Conservation (phyloP, 2,113 vertebrate genomes). For the Macaca nemestrina region DNA sequence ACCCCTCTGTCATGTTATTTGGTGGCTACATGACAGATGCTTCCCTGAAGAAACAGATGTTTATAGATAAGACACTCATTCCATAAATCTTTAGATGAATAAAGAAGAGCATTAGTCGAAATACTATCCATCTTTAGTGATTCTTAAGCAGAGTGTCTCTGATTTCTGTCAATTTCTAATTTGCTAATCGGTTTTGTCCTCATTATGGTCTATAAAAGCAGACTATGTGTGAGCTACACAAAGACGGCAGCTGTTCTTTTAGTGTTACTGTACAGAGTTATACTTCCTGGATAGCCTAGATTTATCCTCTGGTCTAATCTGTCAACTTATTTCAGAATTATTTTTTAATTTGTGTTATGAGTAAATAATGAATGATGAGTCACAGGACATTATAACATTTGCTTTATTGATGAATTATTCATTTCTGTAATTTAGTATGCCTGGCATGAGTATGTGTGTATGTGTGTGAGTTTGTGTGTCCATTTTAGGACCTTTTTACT, state of each 20-base stretch:
- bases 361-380: slow-evolving; percentile 70
- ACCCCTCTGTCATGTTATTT: neutral
- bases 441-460: neutral
- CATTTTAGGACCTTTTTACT: slow-evolving; percentile 39
- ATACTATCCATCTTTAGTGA: slow-evolving; percentile 44
- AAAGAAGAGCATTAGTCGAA: slow-evolving; percentile 44
- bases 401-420: slow-evolving; percentile 50
- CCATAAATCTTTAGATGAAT: slow-evolving; percentile 23
- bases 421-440: slow-evolving; percentile 48
- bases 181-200: slow-evolving; percentile 75
- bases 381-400: slow-evolving; percentile 45
- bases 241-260: slow-evolving; percentile 80
- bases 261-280: slow-evolving; percentile 32
- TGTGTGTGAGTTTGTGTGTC: neutral
- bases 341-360: slow-evolving; percentile 63
- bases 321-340: slow-evolving; percentile 64
- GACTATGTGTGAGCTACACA: slow-evolving; percentile 65
- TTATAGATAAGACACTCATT: neutral
- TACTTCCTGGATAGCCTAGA: slow-evolving; percentile 67
- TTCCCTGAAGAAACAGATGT: slow-evolving; percentile 35
- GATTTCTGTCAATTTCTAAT: slow-evolving; percentile 81
- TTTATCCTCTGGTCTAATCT: slow-evolving; percentile 76
- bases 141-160: slow-evolving; percentile 68
- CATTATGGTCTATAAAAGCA: slow-evolving; percentile 67
- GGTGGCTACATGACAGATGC: slow-evolving; percentile 1